Base-by-base conservation (phyloP, 2,797 vertebrate genomes). In the Thaleichthys pacificus region DNA sequence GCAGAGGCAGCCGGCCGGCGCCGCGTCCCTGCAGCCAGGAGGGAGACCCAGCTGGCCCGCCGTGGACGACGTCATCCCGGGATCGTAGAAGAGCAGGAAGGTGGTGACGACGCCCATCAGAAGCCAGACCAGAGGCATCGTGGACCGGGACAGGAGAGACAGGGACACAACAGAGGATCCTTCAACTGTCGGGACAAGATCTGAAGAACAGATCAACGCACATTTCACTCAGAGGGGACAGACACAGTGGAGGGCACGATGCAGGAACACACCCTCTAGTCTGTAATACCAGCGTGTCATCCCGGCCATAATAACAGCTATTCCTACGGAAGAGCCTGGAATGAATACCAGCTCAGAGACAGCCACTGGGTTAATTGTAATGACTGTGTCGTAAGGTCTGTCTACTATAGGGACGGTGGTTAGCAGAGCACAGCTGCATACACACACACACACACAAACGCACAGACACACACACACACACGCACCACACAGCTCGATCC, bases 1-100 rank as follows among this genome's bases (percentile, higher is more conserved):
- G 69, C 84, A 77, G 76, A 93, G 93, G 77, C 94, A 95, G 79
- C 92, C 91, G 73, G 19, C 19, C 4, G 8, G 15, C 4, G 4
- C 17, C 51, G 17, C 51, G 17, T 84, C 91, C 66, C 93, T 89
- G 76, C 93, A 93, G 0, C 86, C 89, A 0, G 83, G 0, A 0
- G 22, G 21, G 47, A 14, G 22, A 24, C 24, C 15, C 24, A 51
- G 42, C n/a, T 67, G 42, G 24, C 42, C 47, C 24, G 47, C 42
- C 14, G 24, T 67, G 65, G 38, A 71, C 56, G 51, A 22, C 66
- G 80, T 81, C 79, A 89, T 85, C 35, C 91, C 77, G 57, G 90
- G 82, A 72, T 85, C 72, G 70, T 86, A 84, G 47, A 91, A 79
- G 32, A 79, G 62, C 19, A 92, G 79, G 68, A 86, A 77, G 78